Percentiles rank a stretch among this genome's conserved stretches.
Evolutionary conservation across 2,797 vertebrate genomes (phyloP).

Genomic region (Parauchenoglanis ngamensis): DNA sequence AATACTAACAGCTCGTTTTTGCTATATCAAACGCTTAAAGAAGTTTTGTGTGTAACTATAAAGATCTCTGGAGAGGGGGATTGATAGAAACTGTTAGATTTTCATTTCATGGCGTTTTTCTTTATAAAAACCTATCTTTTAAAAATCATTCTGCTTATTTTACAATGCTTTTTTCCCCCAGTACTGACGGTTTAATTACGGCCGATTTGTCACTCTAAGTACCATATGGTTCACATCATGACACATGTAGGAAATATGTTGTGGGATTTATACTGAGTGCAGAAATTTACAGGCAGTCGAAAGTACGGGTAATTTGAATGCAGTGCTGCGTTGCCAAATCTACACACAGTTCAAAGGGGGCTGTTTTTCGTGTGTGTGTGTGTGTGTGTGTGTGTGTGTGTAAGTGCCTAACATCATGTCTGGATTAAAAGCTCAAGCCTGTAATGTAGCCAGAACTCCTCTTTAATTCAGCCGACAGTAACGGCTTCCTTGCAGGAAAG

Average conservation of each 20-base stretch:
- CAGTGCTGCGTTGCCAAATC: not conserved
- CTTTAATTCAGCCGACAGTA: constrained; percentile 9
- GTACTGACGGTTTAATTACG: not conserved
- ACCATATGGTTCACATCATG: constrained; percentile 2
- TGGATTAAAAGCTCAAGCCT: constrained; percentile 20
- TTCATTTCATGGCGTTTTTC: not conserved
- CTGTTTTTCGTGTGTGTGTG: not conserved
- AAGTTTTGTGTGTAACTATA: not conserved
- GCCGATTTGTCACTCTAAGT: not conserved
- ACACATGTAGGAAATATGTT: not conserved
- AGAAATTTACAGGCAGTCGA: not conserved
- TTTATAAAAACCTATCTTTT: not conserved
- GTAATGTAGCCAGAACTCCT: not conserved
- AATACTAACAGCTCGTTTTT: not conserved
- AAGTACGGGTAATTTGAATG: not conserved
- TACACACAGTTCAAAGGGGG: not conserved
- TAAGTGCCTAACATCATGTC: not conserved
- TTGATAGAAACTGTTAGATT: not conserved
- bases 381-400: not conserved
- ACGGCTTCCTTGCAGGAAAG: not conserved
- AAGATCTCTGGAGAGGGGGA: not conserved
- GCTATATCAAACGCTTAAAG: not conserved
- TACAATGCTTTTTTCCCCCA: no score
- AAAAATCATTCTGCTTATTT: not conserved
- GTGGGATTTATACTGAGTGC: constrained; percentile 4